Evolutionary conservation across 2,113 vertebrate genomes (phyloP), one percentile per base, ranked within the genome.

Genomic region (Platycercus adscitus): DNA sequence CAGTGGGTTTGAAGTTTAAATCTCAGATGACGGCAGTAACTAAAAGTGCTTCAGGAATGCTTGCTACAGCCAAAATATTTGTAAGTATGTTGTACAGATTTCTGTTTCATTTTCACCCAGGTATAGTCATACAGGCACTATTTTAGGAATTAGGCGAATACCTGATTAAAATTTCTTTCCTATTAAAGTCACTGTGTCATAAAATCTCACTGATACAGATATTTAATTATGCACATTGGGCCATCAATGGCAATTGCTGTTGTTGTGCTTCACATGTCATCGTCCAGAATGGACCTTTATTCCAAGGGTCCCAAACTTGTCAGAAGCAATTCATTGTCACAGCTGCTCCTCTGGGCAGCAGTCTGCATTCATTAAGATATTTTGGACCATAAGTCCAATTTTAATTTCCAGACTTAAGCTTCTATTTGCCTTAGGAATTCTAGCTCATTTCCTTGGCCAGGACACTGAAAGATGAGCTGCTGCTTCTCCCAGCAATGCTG

Each of bases 1-100:
- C 56, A 13, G 44, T 21, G 65, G 71, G n/a, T 68, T 75, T 91
- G 93, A 72, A 85, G 91, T 87, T 93, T 72, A 91, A 90, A 75
- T 91, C 61, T 78, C 24, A 81, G 81, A 39, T 65, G 9, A 56
- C 35, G 52, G 58, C 56, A 86, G 46, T 26, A 41, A 33, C 75
- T 66, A 61, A 26, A 4, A 50, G 39, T 20, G 31, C 47, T 64
- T 84, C 52, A 82, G 58, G n/a, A 80, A 15, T 21, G 8, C 64
- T 79, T 56, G 25, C 26, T 53, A 8, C 31, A 10, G 53, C 53
- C 49, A 53, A 71, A 85, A 56, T 58, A 53, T 33, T 81, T 82
- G 5, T 52, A 39, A 60, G n/a, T 23, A 11, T 49, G 25, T 53
- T 53, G 61, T 61, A 46, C 25, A 13, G 56, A 17, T 69, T 96